A percentile compares a stretch with the other conserved stretches of the same genome.
Evolutionary conservation across 2,113 vertebrate genomes (phyloP).

Genomic region (Triplophysa tibetana): DNA sequence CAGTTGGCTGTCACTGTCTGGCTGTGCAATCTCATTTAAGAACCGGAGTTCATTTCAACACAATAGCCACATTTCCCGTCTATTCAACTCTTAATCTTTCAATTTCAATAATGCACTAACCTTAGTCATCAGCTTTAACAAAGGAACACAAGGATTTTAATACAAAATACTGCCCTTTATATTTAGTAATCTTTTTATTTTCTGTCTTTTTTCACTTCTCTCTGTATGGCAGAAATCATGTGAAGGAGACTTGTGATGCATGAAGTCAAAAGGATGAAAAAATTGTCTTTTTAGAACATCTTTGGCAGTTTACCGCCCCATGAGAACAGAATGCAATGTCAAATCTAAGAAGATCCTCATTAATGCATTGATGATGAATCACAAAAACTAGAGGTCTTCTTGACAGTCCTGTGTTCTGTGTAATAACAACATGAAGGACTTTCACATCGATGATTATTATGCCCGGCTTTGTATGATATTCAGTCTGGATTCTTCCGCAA

Average conservation of each 20-base stretch:
- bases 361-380: not conserved
- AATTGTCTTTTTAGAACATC: not conserved
- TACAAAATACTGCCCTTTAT: not conserved
- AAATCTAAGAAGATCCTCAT: not conserved
- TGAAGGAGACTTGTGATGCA: not conserved
- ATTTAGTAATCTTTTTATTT: not conserved
- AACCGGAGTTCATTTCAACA: constrained; percentile 38
- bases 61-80: constrained; percentile 39
- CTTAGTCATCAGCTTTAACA: constrained; percentile 20
- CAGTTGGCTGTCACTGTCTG: constrained; percentile 54
- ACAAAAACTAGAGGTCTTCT: not conserved
- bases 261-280: not conserved
- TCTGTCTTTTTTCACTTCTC: not conserved
- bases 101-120: constrained; percentile 57
- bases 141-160: constrained; percentile 9
- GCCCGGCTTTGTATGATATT: not conserved
- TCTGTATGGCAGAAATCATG: not conserved
- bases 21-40: constrained; percentile 31
- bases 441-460: not conserved
- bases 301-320: not conserved
- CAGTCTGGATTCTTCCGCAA: too few relatives aligned
- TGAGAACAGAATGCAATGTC: not conserved
- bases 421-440: not conserved
- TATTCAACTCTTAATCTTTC: constrained; percentile 36
- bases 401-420: not conserved